Evolutionary conservation across 2,113 vertebrate species (phyloP).

Genomic region (Pollachius pollachius): DNA sequence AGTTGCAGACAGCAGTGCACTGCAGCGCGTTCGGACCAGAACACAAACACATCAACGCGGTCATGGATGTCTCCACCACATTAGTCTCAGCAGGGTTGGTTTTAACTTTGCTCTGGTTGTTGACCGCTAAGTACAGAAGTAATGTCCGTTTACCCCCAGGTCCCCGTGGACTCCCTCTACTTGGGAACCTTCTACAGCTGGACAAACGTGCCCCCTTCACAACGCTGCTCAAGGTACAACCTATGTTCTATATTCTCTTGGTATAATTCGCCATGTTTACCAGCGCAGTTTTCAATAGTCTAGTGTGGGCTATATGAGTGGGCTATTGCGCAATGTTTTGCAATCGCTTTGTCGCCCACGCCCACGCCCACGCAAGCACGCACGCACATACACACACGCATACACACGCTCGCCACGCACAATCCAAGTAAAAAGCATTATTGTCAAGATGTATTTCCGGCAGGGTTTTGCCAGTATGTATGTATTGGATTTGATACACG

Average conservation of each 20-base stretch:
- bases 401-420: too few relatives aligned
- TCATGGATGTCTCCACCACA: constrained; percentile 53
- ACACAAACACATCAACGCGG: neutral
- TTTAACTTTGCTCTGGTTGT: constrained; percentile 44
- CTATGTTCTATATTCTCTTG: neutral
- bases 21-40: neutral
- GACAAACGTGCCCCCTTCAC: constrained; percentile 58
- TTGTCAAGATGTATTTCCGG: too few relatives aligned
- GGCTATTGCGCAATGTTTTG: too few relatives aligned
- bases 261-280: neutral
- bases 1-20: too few relatives aligned
- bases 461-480: too few relatives aligned
- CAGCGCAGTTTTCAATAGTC: too few relatives aligned
- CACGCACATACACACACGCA: too few relatives aligned
- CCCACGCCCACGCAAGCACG: too few relatives aligned
- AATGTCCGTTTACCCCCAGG: constrained; percentile 58
- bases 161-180: constrained; percentile 56
- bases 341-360: too few relatives aligned
- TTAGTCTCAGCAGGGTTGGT: constrained; percentile 41
- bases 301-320: too few relatives aligned
- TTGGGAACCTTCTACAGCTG: constrained; percentile 62
- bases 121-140: constrained; percentile 19
- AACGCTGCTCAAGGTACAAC: constrained; percentile 58
- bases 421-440: too few relatives aligned
- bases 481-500: too few relatives aligned